Evolutionary conservation across 2,113 vertebrate genomes (phyloP).

Genomic region (Rhipidura dahli): DNA sequence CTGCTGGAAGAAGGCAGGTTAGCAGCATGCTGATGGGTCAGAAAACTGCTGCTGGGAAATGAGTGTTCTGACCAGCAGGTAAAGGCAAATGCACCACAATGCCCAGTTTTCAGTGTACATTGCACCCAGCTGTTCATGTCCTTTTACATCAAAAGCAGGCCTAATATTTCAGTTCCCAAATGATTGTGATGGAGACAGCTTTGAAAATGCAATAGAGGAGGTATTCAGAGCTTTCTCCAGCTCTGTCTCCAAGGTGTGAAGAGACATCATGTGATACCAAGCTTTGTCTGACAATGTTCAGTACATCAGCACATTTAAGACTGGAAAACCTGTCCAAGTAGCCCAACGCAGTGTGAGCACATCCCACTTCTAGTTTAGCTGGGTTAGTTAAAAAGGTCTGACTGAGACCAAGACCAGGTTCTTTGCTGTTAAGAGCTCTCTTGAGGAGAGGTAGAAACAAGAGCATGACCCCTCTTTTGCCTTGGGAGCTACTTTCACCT

Average conservation of each 20-base stretch:
- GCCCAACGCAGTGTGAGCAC: accelerated
- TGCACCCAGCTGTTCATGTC: background rate
- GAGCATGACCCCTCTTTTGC: background rate
- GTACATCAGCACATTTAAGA: background rate
- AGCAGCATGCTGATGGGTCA: background rate
- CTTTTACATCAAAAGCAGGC: background rate
- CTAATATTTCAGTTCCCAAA: background rate
- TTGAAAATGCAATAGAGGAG: background rate
- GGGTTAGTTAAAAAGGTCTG: background rate
- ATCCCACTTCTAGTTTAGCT: background rate
- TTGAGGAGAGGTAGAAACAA: background rate
- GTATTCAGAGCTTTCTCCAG: background rate
- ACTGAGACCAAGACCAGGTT: background rate
- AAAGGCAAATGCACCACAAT: background rate
- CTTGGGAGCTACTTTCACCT: background rate
- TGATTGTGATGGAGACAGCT: background rate
- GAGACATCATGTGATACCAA: background rate
- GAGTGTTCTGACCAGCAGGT: background rate
- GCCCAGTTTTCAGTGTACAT: accelerated
- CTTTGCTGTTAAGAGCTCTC: background rate
- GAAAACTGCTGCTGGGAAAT: background rate
- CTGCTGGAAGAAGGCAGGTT: background rate
- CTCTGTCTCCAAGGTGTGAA: background rate
- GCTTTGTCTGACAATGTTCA: background rate
- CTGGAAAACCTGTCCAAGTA: background rate